phyloP scores from a whole-genome alignment of 1,140 invertebrate species.

The Scaptomyza graminum region DNA sequence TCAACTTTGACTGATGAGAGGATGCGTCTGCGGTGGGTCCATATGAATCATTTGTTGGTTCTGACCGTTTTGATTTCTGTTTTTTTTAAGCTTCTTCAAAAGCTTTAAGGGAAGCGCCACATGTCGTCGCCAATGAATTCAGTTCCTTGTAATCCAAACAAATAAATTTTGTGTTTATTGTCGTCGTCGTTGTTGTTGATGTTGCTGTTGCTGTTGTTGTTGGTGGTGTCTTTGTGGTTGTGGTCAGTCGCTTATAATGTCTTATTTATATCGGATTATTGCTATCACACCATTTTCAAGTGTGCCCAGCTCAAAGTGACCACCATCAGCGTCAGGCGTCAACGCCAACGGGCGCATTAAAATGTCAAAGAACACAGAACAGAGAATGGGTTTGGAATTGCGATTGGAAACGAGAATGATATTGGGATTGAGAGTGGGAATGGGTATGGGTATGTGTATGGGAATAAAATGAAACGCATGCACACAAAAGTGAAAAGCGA shows the following conservation, averaged over 20 bases:
- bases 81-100: constrained; percentile 15
- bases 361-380: constrained; percentile 68
- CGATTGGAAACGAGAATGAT: constrained; percentile 37
- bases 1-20: constrained; percentile 59
- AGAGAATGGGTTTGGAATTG: constrained; percentile 38
- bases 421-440: background rate
- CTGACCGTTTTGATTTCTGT: constrained; percentile 16
- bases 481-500: constrained; percentile 44
- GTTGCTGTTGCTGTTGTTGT: constrained; percentile 35
- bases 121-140: constrained; percentile 57
- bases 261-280: constrained; percentile 80
- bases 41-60: constrained; percentile 33
- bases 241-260: constrained; percentile 70
- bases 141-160: constrained; percentile 69
- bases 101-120: constrained; percentile 59
- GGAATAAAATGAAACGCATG: constrained; percentile 52
- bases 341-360: constrained; percentile 78
- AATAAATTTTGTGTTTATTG: constrained; percentile 55
- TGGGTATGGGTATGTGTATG: background rate
- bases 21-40: constrained; percentile 49
- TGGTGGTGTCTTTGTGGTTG: constrained; percentile 1
- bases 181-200: constrained; percentile 26
- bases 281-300: constrained; percentile 75
- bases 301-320: constrained; percentile 66
- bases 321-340: constrained; percentile 60